Evolutionary conservation across 2,888 invertebrate species (phyloP).

Genomic region (Patella caerulea): DNA sequence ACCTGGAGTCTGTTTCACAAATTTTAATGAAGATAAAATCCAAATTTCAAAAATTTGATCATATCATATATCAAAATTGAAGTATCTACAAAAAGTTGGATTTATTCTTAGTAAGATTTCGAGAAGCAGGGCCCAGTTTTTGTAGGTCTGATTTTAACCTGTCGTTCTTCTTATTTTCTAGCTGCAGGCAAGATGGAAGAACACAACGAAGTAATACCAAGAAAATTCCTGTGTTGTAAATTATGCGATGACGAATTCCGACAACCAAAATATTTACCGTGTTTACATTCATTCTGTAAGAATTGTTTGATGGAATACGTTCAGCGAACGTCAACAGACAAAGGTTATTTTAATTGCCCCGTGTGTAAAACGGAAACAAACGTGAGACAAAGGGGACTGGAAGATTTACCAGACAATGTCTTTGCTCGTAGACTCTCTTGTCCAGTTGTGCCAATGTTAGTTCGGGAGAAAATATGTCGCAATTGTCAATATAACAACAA

Average conservation of each 20-base stretch:
- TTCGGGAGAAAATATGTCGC: slow-evolving; percentile 43
- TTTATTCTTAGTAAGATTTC: too few relatives aligned
- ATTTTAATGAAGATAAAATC: too few relatives aligned
- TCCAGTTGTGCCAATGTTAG: slow-evolving; percentile 32
- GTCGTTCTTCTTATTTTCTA: neutral
- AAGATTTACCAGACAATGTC: slow-evolving; percentile 50
- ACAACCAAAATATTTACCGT: slow-evolving; percentile 56
- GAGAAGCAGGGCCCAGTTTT: too few relatives aligned
- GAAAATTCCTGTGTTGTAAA: slow-evolving; percentile 58
- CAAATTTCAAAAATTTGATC: too few relatives aligned
- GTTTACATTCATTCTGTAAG: slow-evolving; percentile 50
- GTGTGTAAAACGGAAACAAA: slow-evolving; percentile 53
- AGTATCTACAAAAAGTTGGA: too few relatives aligned
- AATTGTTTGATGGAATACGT: slow-evolving; percentile 33
- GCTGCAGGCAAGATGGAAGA: slow-evolving; percentile 38
- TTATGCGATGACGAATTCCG: slow-evolving; percentile 60
- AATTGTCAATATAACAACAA: slow-evolving; percentile 13
- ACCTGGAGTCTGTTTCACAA: too few relatives aligned
- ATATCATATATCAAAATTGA: too few relatives aligned
- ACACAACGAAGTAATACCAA: slow-evolving; percentile 57
- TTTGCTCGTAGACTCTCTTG: slow-evolving; percentile 53
- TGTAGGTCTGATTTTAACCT: too few relatives aligned
- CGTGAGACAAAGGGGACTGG: slow-evolving; percentile 30
- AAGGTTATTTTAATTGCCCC: slow-evolving; percentile 52
- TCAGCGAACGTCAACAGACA: slow-evolving; percentile 13